Base-by-base conservation (phyloP, 2,113 vertebrate species). In the Typhlomys cinereus region DNA sequence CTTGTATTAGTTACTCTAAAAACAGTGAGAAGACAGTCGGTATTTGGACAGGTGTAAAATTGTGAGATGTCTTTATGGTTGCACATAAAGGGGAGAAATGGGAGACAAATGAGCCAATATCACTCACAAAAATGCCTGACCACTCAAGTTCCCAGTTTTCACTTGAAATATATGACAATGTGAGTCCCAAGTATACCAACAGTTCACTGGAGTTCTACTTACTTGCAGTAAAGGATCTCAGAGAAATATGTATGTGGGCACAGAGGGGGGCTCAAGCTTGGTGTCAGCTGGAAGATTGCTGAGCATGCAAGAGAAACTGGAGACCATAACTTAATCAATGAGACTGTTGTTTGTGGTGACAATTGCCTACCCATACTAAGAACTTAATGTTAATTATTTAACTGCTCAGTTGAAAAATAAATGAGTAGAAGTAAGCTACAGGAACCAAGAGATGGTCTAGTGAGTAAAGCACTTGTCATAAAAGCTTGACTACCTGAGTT, bases 11-110 rank as follows among this genome's bases (percentile, higher is more conserved):
- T 90, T 82, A 73, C 31, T 52, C 50, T 46, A 67, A n/a, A 21
- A 82, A 54, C 67, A 74, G 14, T 89, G 69, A 86, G 74, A 78
- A 92, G 88, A 69, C 12, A 78, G 23, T 78, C 21, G 88, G 7
- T 66, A 78, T 91, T 89, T 80, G 29, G 10, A 12, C 66, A 59
- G 5, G 10, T 81, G 29, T 88, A 52, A 31, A 69, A 83, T 29
- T 36, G 34, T n/a, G 59, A 70, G 46, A 85, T 81, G 7, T 44
- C 66, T 87, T 79, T 85, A 59, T 85, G 15, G 50, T 86, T 75
- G 6, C 59, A 9, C 59, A 70, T 83, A 76, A 7, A 54, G 3
- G 25, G n/a, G 25, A 59, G 23, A 66, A 5, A 46, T 88, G 36
- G 41, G 73, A 70, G 3, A 3, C n/a, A 14, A 62, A 90, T 61